A percentile compares a stretch with the other conserved stretches of the same genome.
These are phyloP conservation scores for Zophobas morio DNA, from an alignment of 1,140 invertebrate species.

Conservation along the genomic window DNA sequence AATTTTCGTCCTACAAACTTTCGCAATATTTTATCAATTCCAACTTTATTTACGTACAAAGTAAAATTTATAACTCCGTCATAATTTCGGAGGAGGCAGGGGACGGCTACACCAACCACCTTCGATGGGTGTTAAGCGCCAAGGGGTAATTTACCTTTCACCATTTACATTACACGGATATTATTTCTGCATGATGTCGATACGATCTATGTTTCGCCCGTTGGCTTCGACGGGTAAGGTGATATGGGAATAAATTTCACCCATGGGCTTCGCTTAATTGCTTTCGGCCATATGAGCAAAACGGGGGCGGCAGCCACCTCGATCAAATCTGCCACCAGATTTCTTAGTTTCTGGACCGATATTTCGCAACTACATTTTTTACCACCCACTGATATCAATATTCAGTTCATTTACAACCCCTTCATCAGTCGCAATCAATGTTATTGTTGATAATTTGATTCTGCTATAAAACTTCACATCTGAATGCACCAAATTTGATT, in stretches of 20 bases:
- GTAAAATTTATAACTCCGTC: slow-evolving; percentile 68
- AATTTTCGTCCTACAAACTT: slow-evolving; percentile 69
- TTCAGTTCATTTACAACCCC: too few species aligned
- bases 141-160: slow-evolving; percentile 11
- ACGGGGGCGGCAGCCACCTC: too few species aligned
- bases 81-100: slow-evolving; percentile 60
- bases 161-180: slow-evolving; percentile 11
- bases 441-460: too few species aligned
- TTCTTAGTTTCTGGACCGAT: too few species aligned
- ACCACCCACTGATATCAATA: too few species aligned
- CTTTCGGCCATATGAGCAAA: too few species aligned
- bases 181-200: slow-evolving; percentile 6
- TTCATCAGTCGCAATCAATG: too few species aligned
- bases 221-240: not conserved
- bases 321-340: too few species aligned
- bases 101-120: not conserved
- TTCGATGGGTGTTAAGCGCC: slow-evolving; percentile 18
- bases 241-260: slow-evolving; percentile 1
- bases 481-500: too few species aligned
- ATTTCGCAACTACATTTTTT: too few species aligned
- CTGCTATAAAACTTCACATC: too few species aligned
- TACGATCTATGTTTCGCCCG: not conserved
- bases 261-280: not conserved
- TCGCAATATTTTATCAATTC: slow-evolving; percentile 70
- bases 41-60: slow-evolving; percentile 69